These are phyloP conservation scores for Copsychus sechellarum DNA, from an alignment of 2,113 vertebrate genomes.

Conservation along the genomic window DNA sequence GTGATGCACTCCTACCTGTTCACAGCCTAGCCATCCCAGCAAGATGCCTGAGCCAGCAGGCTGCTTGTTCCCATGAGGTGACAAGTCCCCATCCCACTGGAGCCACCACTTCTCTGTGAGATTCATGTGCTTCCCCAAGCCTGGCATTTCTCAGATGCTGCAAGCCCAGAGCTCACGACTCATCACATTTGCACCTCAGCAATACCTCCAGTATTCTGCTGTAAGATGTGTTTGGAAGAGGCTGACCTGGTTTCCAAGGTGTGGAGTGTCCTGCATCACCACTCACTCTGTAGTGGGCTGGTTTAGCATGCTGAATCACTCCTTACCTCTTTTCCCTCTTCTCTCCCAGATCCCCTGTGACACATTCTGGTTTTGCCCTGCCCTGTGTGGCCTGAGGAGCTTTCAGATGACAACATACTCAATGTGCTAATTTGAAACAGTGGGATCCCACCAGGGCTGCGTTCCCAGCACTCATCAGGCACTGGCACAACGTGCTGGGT, in stretches of 20 bases:
- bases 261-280: background rate
- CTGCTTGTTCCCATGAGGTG: background rate
- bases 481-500: fast-evolving
- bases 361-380: background rate
- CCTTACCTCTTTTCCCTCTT: background rate
- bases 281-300: background rate
- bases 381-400: background rate
- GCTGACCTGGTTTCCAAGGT: background rate
- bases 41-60: background rate
- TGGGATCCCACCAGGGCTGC: fast-evolving
- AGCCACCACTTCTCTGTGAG: background rate
- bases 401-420: fast-evolving
- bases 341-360: background rate
- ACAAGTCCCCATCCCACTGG: fast-evolving
- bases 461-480: background rate
- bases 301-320: background rate
- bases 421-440: background rate
- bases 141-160: background rate
- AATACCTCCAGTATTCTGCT: background rate
- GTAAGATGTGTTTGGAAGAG: background rate
- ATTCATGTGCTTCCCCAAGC: background rate
- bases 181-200: background rate
- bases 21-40: background rate
- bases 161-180: background rate
- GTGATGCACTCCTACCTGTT: background rate